Percentiles rank a stretch among this genome's conserved stretches.
These are phyloP conservation scores for Leucophora obtusa DNA, from an alignment of 2,888 invertebrate genomes.

Conservation along the genomic window DNA sequence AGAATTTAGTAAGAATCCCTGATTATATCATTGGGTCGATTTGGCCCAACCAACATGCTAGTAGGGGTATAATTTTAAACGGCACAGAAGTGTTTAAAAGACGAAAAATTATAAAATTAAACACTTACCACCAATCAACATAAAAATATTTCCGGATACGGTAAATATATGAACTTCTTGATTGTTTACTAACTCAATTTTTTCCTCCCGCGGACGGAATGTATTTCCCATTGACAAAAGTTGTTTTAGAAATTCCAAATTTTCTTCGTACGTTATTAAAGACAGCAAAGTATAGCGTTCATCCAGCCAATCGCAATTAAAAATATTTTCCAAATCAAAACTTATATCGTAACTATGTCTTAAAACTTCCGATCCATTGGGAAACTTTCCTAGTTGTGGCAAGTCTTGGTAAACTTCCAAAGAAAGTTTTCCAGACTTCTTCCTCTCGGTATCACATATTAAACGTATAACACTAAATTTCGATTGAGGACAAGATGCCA, in stretches of 20 bases:
- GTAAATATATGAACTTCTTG: slow-evolving; percentile 73
- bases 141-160: slow-evolving; percentile 72
- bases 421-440: slow-evolving; percentile 46
- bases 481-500: slow-evolving; percentile 64
- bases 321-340: slow-evolving; percentile 74
- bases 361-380: slow-evolving; percentile 64
- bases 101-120: not conserved
- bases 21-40: too few relatives aligned
- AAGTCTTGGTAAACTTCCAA: slow-evolving; percentile 74
- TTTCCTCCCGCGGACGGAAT: slow-evolving; percentile 57
- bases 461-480: slow-evolving; percentile 75
- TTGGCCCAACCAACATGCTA: too few relatives aligned
- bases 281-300: slow-evolving; percentile 71
- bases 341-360: slow-evolving; percentile 72
- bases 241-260: slow-evolving; percentile 67
- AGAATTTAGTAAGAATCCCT: too few relatives aligned
- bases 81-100: too few relatives aligned
- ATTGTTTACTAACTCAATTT: slow-evolving; percentile 52
- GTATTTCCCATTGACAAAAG: slow-evolving; percentile 66
- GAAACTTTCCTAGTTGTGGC: slow-evolving; percentile 67
- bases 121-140: slow-evolving; percentile 65
- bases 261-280: slow-evolving; percentile 65
- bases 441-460: slow-evolving; percentile 34
- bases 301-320: slow-evolving; percentile 72
- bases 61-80: too few relatives aligned